A percentile compares a stretch with the other conserved stretches of the same genome.
Evolutionary conservation across 2,113 vertebrate genomes (phyloP).

Genomic region (Marmota flaviventris): DNA sequence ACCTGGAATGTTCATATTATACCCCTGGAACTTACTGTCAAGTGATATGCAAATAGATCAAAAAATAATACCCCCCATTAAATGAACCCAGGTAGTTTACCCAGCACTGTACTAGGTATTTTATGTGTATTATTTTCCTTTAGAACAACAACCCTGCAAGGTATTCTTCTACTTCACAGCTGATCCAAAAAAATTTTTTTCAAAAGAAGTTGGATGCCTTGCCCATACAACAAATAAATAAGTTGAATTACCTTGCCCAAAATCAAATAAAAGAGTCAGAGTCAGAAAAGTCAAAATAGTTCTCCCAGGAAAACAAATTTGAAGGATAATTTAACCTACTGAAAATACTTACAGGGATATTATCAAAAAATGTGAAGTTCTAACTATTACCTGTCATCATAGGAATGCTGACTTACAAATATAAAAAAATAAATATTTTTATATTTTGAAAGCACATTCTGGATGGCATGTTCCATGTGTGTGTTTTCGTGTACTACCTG

Average conservation of each 20-base stretch:
- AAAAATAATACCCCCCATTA: neutral
- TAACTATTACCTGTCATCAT: neutral
- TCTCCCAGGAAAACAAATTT: slow-evolving; percentile 24
- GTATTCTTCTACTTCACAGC: neutral
- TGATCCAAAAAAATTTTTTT: neutral
- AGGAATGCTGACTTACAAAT: neutral
- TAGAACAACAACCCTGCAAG: neutral
- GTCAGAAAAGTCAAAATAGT: neutral
- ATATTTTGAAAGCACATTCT: neutral
- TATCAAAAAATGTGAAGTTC: neutral
- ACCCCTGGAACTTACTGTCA: neutral
- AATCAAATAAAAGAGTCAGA: neutral
- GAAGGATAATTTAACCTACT: neutral
- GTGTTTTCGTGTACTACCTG: neutral
- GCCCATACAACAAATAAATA: neutral
- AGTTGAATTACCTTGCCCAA: neutral
- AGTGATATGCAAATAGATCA: neutral
- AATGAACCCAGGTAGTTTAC: neutral
- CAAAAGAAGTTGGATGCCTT: too few species aligned
- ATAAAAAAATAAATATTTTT: neutral
- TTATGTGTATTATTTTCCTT: neutral
- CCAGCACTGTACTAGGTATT: neutral
- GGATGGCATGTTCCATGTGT: accelerated
- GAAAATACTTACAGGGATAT: neutral
- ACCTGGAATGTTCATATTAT: neutral